Base-by-base conservation (phyloP, 1,140 invertebrate species). In the Dinothrombium tinctorium region DNA sequence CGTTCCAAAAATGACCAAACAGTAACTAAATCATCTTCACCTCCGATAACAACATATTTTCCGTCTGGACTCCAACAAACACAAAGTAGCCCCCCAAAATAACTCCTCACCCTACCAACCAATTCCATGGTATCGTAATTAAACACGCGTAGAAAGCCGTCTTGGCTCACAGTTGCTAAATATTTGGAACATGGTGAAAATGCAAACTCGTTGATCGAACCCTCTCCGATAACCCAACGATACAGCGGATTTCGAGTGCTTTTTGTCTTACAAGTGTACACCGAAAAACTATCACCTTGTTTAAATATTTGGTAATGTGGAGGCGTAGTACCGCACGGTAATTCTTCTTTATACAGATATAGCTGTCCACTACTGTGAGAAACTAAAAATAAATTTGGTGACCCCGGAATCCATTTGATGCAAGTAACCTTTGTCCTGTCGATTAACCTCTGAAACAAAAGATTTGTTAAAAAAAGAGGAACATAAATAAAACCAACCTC, bases 391-490 rank as follows among this genome's bases (percentile, higher is more conserved):
- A 87, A 64, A 54, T 87, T 86, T 46, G 73, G 71, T 24, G 84
- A 89, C 37, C 76, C 77, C 14, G 90, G 92, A 43, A 98, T 71
- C 90, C 90, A 98, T 54, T 79, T 75, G 53, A 98, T 74, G 60
- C 90, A 96, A n/a, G 92, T 98, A 47, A 96, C 90, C 63, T 83
- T 78, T 40, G 77, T 87, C 64, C 95, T 96, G 58, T 99, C 92
- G 56, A 98, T 92, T 52, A 90, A 62, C 59, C 87, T 75, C 81
- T 90, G 69, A 39, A 54, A 72, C 63, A 53, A 52, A 50, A 49
- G 51, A 56, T 48, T n/a, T n/a, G n/a, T n/a, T 37, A 47, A 44
- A 29, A 33, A 15, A 35, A 37, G 41, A 47, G 15, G 51, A 53
- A 51, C 46, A 50, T 54, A 47, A 38, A 44, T 31, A 29, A 41